These are phyloP conservation scores for Sinonovacula constricta DNA, from an alignment of 1,140 invertebrate species.

Conservation along the genomic window DNA sequence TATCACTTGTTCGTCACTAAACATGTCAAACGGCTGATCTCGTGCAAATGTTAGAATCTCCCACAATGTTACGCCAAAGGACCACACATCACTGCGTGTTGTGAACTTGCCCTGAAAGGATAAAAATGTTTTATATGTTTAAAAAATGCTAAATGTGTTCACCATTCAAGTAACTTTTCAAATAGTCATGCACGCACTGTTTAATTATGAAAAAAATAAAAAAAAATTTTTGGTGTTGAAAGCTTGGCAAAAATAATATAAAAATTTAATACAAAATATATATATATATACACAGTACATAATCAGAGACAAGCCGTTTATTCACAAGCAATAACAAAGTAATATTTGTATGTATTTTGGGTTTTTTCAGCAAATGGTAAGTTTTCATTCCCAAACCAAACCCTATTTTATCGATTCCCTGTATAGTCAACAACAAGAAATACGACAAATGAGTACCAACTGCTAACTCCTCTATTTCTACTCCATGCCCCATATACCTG, in stretches of 20 bases:
- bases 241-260: background rate
- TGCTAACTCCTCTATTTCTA: no score
- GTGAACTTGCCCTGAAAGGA: constrained; percentile 86
- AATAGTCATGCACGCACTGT: background rate
- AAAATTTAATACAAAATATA: background rate
- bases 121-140: background rate
- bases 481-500: no score
- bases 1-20: constrained; percentile 88
- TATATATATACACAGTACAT: background rate
- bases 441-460: no score
- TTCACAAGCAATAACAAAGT: no score
- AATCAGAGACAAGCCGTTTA: background rate
- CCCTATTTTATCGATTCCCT: no score
- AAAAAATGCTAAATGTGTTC: background rate
- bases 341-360: no score
- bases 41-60: constrained; percentile 92
- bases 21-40: constrained; percentile 88
- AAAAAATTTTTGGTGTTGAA: background rate
- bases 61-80: constrained; percentile 92
- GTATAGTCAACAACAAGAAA: no score
- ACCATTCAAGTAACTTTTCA: constrained; percentile 2
- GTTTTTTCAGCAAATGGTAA: no score
- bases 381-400: no score
- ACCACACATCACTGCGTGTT: constrained; percentile 92
- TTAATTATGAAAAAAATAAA: background rate